phyloP scores from a whole-genome alignment of 2,888 invertebrate genomes.

The Pegoplata infirma region DNA sequence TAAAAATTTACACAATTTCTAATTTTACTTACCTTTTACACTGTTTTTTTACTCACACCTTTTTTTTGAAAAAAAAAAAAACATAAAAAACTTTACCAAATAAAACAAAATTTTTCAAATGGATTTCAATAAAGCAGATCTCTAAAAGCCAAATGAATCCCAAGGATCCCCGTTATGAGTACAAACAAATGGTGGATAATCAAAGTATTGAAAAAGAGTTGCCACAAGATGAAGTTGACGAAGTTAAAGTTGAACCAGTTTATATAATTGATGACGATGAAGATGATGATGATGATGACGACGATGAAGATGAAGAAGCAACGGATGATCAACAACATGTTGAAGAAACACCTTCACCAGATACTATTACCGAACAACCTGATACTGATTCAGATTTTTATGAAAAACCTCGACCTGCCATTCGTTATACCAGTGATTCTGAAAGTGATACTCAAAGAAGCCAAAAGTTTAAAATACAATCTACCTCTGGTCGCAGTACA shows the following conservation, averaged over 20 bases:
- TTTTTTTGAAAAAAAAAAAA: neutral
- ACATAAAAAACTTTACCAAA: constrained; percentile 13
- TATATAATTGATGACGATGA: constrained; percentile 73
- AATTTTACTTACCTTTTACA: constrained; percentile 44
- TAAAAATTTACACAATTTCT: constrained; percentile 43
- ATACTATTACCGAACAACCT: constrained; percentile 62
- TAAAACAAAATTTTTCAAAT: constrained; percentile 18
- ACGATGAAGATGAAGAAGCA: constrained; percentile 53
- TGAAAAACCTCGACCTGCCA: constrained; percentile 63
- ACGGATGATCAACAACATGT: constrained; percentile 64
- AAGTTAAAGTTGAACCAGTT: constrained; percentile 70
- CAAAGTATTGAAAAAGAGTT: constrained; percentile 58
- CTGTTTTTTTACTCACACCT: constrained; percentile 45
- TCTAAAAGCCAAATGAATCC: neutral
- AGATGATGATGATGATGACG: constrained; percentile 63
- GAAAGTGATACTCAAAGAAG: constrained; percentile 72
- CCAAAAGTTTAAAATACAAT: constrained; percentile 35
- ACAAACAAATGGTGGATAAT: constrained; percentile 71
- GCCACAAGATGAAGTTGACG: constrained; percentile 15
- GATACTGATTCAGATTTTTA: constrained; percentile 73
- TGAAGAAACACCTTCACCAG: constrained; percentile 67
- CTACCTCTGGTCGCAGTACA: constrained; percentile 74
- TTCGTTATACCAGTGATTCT: constrained; percentile 74
- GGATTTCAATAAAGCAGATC: constrained; percentile 29
- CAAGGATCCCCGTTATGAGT: constrained; percentile 67